Base-by-base conservation (phyloP, 2,888 invertebrate genomes). In the Machimus atricapillus region DNA sequence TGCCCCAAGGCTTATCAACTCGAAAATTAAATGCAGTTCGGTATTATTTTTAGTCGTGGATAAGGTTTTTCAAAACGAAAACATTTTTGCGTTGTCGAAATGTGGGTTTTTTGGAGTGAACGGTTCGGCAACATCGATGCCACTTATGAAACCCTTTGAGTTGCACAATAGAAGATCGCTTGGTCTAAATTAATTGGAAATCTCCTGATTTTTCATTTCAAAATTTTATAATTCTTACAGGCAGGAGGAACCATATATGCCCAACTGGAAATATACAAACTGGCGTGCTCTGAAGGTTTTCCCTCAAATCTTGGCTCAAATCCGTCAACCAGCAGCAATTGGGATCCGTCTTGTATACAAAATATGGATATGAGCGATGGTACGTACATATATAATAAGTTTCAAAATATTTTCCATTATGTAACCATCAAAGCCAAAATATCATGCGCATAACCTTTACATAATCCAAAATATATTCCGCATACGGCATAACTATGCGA, bases 201-300 rank as follows among this genome's bases (percentile, higher is more conserved):
- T 46, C 14, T 16, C 14, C 12, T 12, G 12, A 4, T 46, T 52
- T n/a, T 52, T 52, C 1, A 52, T n/a, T 19, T n/a, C 4, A 19
- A 66, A 27, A 12, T 66, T 66, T 19, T 90, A 90, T 89, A 88
- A 83, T 83, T 27, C 83, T 92, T 92, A 2, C 93, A 97, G 97
- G 95, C 96, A 90, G 97, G 97, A 79, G 96, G 96, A 91, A 96
- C 96, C 90, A 92, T 98, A 89, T 96, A 96, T 92, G 97, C 97
- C 37, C 97, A 97, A 91, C 93, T 98, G 90, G 97, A 98, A 92
- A 97, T 98, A 90, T 98, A 98, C 97, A 97, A 97, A 92, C 96
- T 96, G 88, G 96, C 97, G 9, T 94, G 95, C 89, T 94, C 94
- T 89, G 94, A 94, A 91, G 93, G 95, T 93, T 91, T 94, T 91